Base-by-base conservation (phyloP, 2,797 vertebrate genomes). In the Melanotaenia nigrans region DNA sequence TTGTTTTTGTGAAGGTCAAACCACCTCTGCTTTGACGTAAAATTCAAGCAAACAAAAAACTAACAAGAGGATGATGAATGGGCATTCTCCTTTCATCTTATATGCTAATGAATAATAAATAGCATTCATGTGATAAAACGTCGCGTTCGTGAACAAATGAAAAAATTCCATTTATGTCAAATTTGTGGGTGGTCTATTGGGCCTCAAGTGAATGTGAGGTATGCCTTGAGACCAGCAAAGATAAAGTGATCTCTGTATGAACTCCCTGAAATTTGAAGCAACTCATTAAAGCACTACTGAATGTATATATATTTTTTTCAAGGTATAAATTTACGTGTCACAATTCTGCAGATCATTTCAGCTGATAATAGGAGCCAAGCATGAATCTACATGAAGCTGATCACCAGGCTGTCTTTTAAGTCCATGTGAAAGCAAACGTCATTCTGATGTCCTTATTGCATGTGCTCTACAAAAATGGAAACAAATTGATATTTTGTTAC, bases 271-370 rank as follows among this genome's bases (percentile, higher is more conserved):
- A 68, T 71, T 54, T 68, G 47, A 77, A 61, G 40, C 1, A 61
- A 61, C 55, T 32, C 68, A n/a, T 77, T 77, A 64, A 69, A 63
- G 56, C 60, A 78, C 57, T 32, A n/a, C 65, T 70, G 30, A 85
- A 69, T 77, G 64, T 38, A 38, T 36, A 36, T 76, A 64, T 59
- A 61, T 24, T 68, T 22, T 38, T n/a, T 53, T 35, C 6, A 59
- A 38, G 51, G 71, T 82, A 74, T 83, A 73, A 64, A 77, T 85
- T 83, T 85, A 79, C 77, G 83, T 65, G 40, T 85, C 81, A 86
- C 85, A 65, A 64, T 71, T 73, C n/a, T 1, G 36, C 33, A 82
- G 76, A 81, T 77, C 13, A 65, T 72, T 42, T 32, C 32, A 68
- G 28, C 18, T 62, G 67, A 81, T 74, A 75, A 32, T 58, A 28